These are phyloP conservation scores for Formicarius rufipectus DNA, from an alignment of 2,113 vertebrate genomes.

Conservation along the genomic window DNA sequence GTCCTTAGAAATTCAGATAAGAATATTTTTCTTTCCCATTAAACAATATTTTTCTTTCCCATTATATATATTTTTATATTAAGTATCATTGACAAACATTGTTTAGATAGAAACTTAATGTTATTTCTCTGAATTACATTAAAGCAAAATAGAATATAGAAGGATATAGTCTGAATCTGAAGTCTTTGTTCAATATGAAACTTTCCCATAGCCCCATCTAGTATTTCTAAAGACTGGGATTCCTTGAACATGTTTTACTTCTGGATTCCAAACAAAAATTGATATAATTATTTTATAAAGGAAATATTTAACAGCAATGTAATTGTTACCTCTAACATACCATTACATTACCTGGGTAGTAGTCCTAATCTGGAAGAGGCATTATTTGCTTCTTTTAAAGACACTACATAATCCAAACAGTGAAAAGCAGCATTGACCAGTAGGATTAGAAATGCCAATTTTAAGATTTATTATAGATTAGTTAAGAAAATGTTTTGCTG, in stretches of 20 bases:
- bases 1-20: slow-evolving; percentile 2
- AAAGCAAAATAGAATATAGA: neutral
- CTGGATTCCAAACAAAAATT: neutral
- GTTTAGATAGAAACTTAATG: neutral
- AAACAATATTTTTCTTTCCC: slow-evolving; percentile 32
- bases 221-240: neutral
- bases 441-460: neutral
- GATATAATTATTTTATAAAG: neutral
- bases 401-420: neutral
- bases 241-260: neutral
- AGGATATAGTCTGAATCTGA: neutral
- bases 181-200: neutral
- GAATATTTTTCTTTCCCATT: slow-evolving; percentile 37
- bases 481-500: neutral
- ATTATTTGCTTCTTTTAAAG: neutral
- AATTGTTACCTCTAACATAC: neutral
- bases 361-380: neutral
- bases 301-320: neutral
- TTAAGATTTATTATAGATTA: neutral
- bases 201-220: neutral
- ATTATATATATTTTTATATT: slow-evolving; percentile 11
- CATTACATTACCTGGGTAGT: neutral
- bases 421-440: neutral
- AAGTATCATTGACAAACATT: neutral
- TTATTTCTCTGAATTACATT: neutral